Base-by-base conservation (phyloP, 2,797 vertebrate species). In the Spinus olivaceus region DNA sequence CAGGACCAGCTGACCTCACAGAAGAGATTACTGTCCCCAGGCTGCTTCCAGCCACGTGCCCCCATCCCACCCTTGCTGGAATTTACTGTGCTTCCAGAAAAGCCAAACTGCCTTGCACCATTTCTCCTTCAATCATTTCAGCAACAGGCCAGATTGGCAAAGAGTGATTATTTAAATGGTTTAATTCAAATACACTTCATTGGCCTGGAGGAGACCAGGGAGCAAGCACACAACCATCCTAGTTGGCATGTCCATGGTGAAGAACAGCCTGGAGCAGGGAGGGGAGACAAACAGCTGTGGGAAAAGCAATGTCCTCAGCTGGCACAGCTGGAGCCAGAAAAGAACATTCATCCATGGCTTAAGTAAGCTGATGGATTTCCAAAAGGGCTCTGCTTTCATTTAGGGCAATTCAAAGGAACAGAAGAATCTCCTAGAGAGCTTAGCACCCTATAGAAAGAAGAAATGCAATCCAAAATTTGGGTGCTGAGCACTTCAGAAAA, bases 311-410 rank as follows among this genome's bases (percentile, higher is more conserved):
- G 3, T 83, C 73, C 87, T 83, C 91, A 76, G 82, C 70, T 95
- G 96, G 80, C 93, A 94, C 94, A 95, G 90, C 83, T 94, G 80
- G 83, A 95, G 77, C 70, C 80, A 92, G 73, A 79, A 91, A 33
- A 91, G 66, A 92, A 91, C 57, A 90, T 72, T 81, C 32, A 3
- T 79, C 88, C 69, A 70, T 49, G 63, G 69, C 66, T 79, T 84
- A 56, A 93, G 59, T 19, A 93, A 90, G 90, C 88, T 94, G 83
- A 90, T 80, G 83, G 81, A 87, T 95, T 96, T 93, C 80, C 90
- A 96, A 89, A 93, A 91, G 88, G 91, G 49, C 47, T 95, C 80
- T 86, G 79, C 86, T 90, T 93, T 92, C 77, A 86, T 86, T 93
- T 92, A 88, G 17, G 63, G 24, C 20, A 76, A 81, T 76, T 86